Evolutionary conservation across 2,797 vertebrate species (phyloP).

Genomic region (Sebastes glaucus): DNA sequence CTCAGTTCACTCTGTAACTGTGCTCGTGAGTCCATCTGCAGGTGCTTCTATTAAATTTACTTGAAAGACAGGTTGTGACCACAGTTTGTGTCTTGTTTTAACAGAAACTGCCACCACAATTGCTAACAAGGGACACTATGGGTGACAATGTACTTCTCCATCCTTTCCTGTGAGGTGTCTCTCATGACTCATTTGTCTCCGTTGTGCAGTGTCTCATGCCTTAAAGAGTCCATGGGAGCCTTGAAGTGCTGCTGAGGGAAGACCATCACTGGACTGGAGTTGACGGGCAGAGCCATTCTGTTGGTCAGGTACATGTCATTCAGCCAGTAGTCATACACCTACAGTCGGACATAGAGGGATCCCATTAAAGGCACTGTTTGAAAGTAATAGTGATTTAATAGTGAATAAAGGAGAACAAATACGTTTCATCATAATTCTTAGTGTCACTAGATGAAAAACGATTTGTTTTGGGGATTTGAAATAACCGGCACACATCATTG

Average conservation of each 20-base stretch:
- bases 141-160: background rate
- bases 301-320: slow-evolving; percentile 98
- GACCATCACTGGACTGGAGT: slow-evolving; percentile 95
- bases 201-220: slow-evolving; percentile 74
- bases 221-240: slow-evolving; percentile 88
- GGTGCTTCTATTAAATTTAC: too few species aligned
- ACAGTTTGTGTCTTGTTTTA: too few species aligned
- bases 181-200: background rate
- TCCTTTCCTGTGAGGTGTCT: background rate
- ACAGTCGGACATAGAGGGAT: background rate
- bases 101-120: too few species aligned
- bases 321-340: slow-evolving; percentile 96
- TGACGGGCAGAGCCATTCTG: slow-evolving; percentile 90
- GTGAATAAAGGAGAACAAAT: background rate
- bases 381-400: background rate
- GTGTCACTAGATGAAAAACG: background rate
- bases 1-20: too few species aligned
- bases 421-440: background rate
- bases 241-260: slow-evolving; percentile 91
- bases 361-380: background rate
- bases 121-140: background rate
- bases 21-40: too few species aligned
- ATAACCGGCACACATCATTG: background rate
- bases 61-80: too few species aligned
- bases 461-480: background rate